A percentile compares a stretch with the other conserved stretches of the same genome.
phyloP scores from a whole-genome alignment of 2,888 invertebrate genomes.

The Ormyrus rosae region DNA sequence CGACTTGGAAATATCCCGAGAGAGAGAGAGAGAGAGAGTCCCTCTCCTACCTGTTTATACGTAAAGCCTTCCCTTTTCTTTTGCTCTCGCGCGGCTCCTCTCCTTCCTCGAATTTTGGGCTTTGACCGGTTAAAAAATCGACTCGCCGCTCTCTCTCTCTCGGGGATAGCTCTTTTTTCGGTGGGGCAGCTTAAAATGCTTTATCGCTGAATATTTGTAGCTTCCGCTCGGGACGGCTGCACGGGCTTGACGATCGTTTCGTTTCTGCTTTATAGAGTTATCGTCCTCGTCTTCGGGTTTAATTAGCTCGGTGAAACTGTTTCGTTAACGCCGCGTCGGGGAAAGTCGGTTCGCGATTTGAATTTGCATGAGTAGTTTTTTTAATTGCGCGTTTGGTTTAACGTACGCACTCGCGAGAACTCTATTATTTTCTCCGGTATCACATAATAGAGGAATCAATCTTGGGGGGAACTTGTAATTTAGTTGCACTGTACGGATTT shows the following conservation, averaged over 20 bases:
- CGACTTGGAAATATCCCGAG: slow-evolving; percentile 6
- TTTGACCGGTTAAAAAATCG: slow-evolving; percentile 29
- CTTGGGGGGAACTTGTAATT: no score
- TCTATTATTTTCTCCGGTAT: no score
- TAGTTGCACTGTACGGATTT: no score
- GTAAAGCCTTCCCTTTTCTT: slow-evolving; percentile 6
- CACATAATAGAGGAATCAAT: no score
- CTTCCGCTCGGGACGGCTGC: slow-evolving; percentile 34
- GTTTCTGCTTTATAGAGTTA: not conserved
- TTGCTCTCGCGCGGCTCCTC: not conserved
- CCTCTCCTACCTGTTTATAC: not conserved
- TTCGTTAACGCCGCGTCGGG: no score
- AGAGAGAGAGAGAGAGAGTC: no score
- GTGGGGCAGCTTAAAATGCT: not conserved
- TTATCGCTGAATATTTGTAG: slow-evolving; percentile 34
- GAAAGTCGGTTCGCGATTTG: no score
- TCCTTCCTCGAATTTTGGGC: slow-evolving; percentile 39
- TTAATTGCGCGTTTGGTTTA: no score
- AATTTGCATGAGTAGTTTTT: no score
- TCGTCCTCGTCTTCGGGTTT: no score
- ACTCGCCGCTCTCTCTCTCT: not conserved
- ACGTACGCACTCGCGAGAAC: no score
- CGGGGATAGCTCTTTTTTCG: not conserved
- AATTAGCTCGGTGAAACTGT: no score
- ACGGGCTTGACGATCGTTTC: not conserved